phyloP scores from a whole-genome alignment of 2,113 vertebrate species.

The Melanotaenia duboulayi region DNA sequence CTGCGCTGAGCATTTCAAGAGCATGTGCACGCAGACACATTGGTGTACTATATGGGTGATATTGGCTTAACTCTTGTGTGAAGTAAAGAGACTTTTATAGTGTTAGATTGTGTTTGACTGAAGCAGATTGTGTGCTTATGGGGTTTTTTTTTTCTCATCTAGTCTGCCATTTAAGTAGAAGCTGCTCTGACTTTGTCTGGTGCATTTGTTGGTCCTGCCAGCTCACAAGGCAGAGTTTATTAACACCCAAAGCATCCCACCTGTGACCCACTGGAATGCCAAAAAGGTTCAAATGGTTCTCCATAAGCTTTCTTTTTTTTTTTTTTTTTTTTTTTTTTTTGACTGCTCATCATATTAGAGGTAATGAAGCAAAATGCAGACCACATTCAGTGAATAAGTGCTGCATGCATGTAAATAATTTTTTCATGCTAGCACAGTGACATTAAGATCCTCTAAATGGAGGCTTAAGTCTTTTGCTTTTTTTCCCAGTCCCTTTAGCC shows the following conservation, averaged over 20 bases:
- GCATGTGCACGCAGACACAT: not conserved
- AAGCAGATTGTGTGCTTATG: not conserved
- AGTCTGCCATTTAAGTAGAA: not conserved
- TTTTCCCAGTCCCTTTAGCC: too few species aligned
- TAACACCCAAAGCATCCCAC: too few species aligned
- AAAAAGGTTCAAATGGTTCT: too few species aligned
- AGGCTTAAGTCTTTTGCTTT: too few species aligned
- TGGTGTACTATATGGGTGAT: too few species aligned
- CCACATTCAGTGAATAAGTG: not conserved
- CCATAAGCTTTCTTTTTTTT: not conserved
- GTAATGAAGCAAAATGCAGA: not conserved
- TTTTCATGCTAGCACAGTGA: not conserved
- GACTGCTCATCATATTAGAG: not conserved
- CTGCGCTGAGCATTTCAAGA: not conserved
- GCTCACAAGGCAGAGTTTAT: slow-evolving; percentile 15
- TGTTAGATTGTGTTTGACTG: not conserved
- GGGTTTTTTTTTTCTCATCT: not conserved
- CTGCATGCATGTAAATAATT: not conserved
- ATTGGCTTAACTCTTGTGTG: not conserved
- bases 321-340: not conserved
- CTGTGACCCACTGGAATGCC: too few species aligned
- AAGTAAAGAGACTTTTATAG: not conserved
- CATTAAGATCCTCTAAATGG: not conserved
- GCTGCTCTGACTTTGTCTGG: slow-evolving; percentile 37
- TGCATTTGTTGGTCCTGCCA: slow-evolving; percentile 48